A percentile compares a stretch with the other conserved stretches of the same genome.
phyloP scores from a whole-genome alignment of 2,888 invertebrate genomes.

The Thera britannica region DNA sequence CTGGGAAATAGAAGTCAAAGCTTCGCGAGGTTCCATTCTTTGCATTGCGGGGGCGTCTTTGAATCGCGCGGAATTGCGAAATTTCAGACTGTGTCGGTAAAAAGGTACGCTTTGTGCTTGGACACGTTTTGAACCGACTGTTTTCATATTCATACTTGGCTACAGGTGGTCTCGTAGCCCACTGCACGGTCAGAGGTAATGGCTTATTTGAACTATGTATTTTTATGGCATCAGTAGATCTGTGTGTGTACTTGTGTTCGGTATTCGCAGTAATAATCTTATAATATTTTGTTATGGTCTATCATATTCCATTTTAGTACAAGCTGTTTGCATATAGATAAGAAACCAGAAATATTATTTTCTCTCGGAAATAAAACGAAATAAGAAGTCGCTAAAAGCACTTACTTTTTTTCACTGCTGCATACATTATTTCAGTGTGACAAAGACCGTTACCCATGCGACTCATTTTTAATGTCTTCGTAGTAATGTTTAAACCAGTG shows the following conservation, averaged over 20 bases:
- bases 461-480: no score
- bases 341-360: not conserved
- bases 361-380: not conserved
- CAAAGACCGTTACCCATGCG: no score
- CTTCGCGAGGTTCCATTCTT: slow-evolving; percentile 55
- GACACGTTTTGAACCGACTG: slow-evolving; percentile 56
- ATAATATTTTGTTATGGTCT: slow-evolving; percentile 4
- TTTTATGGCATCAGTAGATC: slow-evolving; percentile 22
- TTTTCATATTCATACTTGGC: slow-evolving; percentile 57
- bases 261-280: slow-evolving; percentile 9
- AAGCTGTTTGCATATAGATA: not conserved
- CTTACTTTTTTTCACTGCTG: no score
- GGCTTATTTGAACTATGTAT: slow-evolving; percentile 40
- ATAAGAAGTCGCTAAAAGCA: no score
- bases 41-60: slow-evolving; percentile 69
- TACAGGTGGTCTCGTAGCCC: slow-evolving; percentile 62
- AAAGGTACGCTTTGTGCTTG: slow-evolving; percentile 65
- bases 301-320: not conserved
- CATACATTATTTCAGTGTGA: no score
- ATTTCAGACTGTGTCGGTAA: slow-evolving; percentile 60
- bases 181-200: slow-evolving; percentile 37
- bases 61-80: slow-evolving; percentile 61
- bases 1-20: slow-evolving; percentile 46
- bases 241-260: slow-evolving; percentile 13
- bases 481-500: no score